A percentile compares a stretch with the other conserved stretches of the same genome.
Conservation (phyloP, 1,140 invertebrate genomes). For the Pseudomyrmex flavicornis region DNA sequence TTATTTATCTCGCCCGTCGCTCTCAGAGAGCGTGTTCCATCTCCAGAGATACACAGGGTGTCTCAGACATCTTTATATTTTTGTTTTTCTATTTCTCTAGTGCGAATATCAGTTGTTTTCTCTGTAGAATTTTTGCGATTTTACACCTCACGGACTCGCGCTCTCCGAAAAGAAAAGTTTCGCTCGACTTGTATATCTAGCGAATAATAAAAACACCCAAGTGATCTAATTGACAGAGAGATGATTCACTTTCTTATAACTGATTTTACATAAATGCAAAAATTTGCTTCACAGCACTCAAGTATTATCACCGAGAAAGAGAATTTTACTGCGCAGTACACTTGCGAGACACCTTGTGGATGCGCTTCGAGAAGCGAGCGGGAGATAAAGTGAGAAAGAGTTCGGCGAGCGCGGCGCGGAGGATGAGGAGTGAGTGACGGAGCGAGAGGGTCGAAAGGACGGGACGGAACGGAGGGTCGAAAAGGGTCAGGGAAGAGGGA, state of each 20-base stretch:
- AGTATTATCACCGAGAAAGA: too few relatives aligned
- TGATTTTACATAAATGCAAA: too few relatives aligned
- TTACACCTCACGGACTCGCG: too few relatives aligned
- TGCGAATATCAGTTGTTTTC: neutral
- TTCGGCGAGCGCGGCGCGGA: neutral
- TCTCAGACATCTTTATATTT: neutral
- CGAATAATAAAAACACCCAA: too few relatives aligned
- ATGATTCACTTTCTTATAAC: too few relatives aligned
- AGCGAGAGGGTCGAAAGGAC: slow-evolving; percentile 52
- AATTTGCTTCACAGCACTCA: too few relatives aligned
- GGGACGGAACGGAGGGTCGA: slow-evolving; percentile 50
- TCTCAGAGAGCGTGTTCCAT: slow-evolving; percentile 35
- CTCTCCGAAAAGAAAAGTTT: too few relatives aligned
- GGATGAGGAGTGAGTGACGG: slow-evolving; percentile 12
- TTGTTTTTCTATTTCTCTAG: neutral
- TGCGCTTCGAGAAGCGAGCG: slow-evolving; percentile 25
- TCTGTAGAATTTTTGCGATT: too few relatives aligned
- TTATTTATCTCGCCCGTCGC: slow-evolving; percentile 60
- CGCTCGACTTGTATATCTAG: too few relatives aligned
- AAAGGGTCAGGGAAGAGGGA: slow-evolving; percentile 60
- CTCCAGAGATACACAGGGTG: slow-evolving; percentile 34
- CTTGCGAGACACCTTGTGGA: slow-evolving; percentile 31
- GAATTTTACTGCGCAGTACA: neutral
- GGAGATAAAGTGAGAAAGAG: slow-evolving; percentile 52
- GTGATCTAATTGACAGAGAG: too few relatives aligned